Conservation (phyloP, 2,888 invertebrate genomes). For the Drosophila ezoana region DNA sequence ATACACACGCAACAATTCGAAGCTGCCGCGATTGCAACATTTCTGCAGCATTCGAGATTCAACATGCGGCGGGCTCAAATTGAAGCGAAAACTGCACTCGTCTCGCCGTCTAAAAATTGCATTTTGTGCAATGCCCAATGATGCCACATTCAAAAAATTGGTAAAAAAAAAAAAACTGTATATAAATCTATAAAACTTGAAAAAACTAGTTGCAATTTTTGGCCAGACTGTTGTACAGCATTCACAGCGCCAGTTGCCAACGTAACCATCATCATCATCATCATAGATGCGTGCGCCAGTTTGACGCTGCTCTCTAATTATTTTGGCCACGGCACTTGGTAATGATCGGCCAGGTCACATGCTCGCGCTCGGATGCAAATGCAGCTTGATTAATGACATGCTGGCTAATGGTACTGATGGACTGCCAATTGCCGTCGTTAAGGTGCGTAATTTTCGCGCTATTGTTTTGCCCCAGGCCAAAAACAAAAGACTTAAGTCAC, state of each 20-base stretch:
- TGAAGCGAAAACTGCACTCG: constrained; percentile 40
- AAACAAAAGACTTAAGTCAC: constrained; percentile 67
- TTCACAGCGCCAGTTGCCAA: constrained; percentile 31
- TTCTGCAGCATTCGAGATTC: constrained; percentile 21
- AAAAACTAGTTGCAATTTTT: constrained; percentile 60
- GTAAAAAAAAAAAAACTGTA: constrained; percentile 8
- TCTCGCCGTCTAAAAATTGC: constrained; percentile 35
- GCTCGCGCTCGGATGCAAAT: constrained; percentile 59
- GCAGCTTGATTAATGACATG: constrained; percentile 67
- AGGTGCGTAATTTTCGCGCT: constrained; percentile 52
- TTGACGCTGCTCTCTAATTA: constrained; percentile 56
- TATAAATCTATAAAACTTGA: constrained; percentile 25
- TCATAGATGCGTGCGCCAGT: constrained; percentile 66
- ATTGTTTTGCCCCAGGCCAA: constrained; percentile 16
- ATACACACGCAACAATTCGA: constrained; percentile 38
- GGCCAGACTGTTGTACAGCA: constrained; percentile 32
- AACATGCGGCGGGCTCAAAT: constrained; percentile 25
- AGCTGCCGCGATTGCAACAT: constrained; percentile 44
- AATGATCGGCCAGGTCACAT: constrained; percentile 64
- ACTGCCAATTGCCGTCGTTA: constrained; percentile 62
- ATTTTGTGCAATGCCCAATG: constrained; percentile 46
- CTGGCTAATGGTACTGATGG: constrained; percentile 23
- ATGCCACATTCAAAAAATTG: constrained; percentile 17
- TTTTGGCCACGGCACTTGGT: constrained; percentile 49
- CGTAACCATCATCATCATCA: constrained; percentile 17